phyloP scores from a whole-genome alignment of 1,140 invertebrate genomes.

The Nymphalis io region DNA sequence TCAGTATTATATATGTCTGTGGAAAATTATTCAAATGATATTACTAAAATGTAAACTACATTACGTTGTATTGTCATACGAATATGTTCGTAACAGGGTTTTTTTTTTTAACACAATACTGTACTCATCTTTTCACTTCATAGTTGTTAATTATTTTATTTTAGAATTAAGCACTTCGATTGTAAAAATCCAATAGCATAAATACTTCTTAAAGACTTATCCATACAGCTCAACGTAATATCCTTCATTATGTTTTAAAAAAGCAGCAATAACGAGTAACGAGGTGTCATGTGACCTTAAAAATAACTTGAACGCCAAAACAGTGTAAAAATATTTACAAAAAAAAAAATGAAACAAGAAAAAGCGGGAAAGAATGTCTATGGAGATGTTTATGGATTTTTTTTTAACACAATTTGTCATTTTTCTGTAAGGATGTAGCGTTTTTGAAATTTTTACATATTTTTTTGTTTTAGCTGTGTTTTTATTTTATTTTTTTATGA shows the following conservation, averaged over 20 bases:
- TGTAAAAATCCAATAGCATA: no score
- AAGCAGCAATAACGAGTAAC: slow-evolving; percentile 53
- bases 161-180: no score
- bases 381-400: slow-evolving; percentile 25
- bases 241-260: slow-evolving; percentile 10
- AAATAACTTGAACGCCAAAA: slow-evolving; percentile 49
- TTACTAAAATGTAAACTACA: no score
- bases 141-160: no score
- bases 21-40: no score
- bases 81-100: no score
- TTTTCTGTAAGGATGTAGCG: slow-evolving; percentile 23
- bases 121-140: no score
- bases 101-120: no score
- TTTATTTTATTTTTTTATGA: not conserved
- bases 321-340: slow-evolving; percentile 41
- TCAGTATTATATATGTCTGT: no score
- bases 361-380: slow-evolving; percentile 24
- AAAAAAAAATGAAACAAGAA: slow-evolving; percentile 31
- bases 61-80: no score
- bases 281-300: slow-evolving; percentile 58
- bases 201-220: slow-evolving; percentile 35
- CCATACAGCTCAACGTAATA: slow-evolving; percentile 28
- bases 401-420: slow-evolving; percentile 55
- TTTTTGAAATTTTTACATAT: slow-evolving; percentile 15
- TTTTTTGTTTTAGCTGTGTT: not conserved